Evolutionary conservation across 2,797 vertebrate genomes (phyloP), one percentile per base, ranked within the genome.

Genomic region (Melanitta fusca): DNA sequence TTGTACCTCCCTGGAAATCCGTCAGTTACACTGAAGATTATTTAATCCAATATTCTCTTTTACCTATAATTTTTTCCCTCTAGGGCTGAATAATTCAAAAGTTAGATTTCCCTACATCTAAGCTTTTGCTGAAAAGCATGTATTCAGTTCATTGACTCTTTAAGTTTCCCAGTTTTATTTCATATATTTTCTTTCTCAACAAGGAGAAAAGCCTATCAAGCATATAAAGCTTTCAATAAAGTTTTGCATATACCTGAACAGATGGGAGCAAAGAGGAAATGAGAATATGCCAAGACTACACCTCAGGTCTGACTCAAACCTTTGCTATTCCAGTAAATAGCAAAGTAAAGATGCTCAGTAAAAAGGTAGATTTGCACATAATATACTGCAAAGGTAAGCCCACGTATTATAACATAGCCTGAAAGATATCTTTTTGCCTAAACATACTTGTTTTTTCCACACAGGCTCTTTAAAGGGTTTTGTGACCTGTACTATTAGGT

Each of bases 221-320:
- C 54, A 92, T 20, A 83, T 45, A 65, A 78, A 88, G 39, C 61
- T 88, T 85, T 75, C 57, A 85, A 85, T 56, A 53, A 87, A 36
- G 36, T 91, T 88, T 84, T 85, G 94, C 80, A 79, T 79, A 81
- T 8, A 93, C 49, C 89, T 51, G 28, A 95, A 84, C 77, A 96
- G 88, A 91, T 51, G 38, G 79, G 10, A 88, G 24, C 13, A 41
- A 79, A 74, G 45, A 62, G 86, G 58, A 92, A 91, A 71, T 39
- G 18, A 88, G 61, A 77, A 43, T 47, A 62, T 38, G 47, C 89
- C 69, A 93, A 88, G 47, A 91, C 60, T 64, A n/a, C 4, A 91
- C 19, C 13, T 49, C n/a, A 89, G 61, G 30, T 36, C 72, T 61
- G 30, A 88, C 39, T 88, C 57, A 89, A 89, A 85, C 32, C 43